These are phyloP conservation scores for Catocala fraxini DNA, from an alignment of 2,888 invertebrate genomes.

Conservation along the genomic window DNA sequence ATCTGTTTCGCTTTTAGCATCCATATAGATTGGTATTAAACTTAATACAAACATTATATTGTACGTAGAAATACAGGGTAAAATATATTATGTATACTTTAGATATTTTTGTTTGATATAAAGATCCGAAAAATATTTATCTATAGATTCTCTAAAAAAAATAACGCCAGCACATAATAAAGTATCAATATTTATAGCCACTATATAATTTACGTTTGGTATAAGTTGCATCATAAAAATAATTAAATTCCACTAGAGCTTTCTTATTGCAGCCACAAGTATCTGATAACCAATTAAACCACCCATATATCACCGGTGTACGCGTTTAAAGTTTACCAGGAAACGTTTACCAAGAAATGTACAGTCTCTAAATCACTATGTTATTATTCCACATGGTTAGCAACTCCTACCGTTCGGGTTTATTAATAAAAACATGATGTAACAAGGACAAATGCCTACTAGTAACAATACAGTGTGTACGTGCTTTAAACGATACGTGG, in stretches of 20 bases:
- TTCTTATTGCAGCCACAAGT: slow-evolving; percentile 11
- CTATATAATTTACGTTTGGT: slow-evolving; percentile 4
- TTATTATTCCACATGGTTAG: slow-evolving; percentile 7
- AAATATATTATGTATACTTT: no score
- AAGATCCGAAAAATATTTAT: no score
- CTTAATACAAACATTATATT: no score
- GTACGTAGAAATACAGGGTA: no score
- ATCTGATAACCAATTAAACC: slow-evolving; percentile 20
- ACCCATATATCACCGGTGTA: slow-evolving; percentile 8
- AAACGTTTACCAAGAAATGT: slow-evolving; percentile 9
- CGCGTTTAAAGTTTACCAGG: slow-evolving; percentile 12
- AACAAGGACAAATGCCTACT: background rate
- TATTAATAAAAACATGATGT: background rate
- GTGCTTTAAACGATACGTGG: background rate
- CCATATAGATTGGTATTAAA: background rate
- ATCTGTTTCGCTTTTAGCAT: slow-evolving; percentile 20
- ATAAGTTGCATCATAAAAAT: background rate
- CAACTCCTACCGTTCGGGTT: background rate
- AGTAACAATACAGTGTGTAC: no score
- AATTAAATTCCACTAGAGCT: background rate
- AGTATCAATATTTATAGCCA: background rate
- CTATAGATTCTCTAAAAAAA: no score
- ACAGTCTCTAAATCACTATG: slow-evolving; percentile 5
- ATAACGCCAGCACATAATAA: background rate
- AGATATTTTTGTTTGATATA: no score